phyloP scores from a whole-genome alignment of 2,113 vertebrate genomes.

The Naja naja region DNA sequence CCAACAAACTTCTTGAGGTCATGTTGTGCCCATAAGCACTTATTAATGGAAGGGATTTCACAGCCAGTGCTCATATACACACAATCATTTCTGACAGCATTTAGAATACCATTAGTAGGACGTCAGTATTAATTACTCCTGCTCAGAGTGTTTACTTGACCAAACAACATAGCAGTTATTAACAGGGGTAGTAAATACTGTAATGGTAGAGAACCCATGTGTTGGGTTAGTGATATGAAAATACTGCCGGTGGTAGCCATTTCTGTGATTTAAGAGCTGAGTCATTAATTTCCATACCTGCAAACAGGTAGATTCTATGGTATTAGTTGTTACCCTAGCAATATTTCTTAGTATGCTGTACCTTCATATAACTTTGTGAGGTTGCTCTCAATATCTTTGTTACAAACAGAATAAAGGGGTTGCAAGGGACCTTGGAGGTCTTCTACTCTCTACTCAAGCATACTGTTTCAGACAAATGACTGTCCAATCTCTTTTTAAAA shows the following conservation, averaged over 20 bases:
- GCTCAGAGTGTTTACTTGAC: constrained; percentile 10
- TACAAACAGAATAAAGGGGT: neutral
- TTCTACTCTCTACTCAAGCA: neutral
- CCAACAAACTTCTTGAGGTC: constrained; percentile 19
- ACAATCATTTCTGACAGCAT: constrained; percentile 26
- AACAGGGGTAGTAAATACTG: constrained; percentile 15
- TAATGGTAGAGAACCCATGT: neutral
- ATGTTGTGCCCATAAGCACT: constrained; percentile 22
- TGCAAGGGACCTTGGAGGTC: neutral
- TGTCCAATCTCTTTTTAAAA: neutral
- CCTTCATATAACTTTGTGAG: neutral
- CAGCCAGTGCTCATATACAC: constrained; percentile 10
- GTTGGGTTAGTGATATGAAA: neutral
- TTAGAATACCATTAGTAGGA: constrained; percentile 10
- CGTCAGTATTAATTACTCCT: constrained; percentile 27
- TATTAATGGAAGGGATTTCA: constrained; percentile 27
- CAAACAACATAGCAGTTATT: constrained; percentile 17
- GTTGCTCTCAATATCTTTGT: neutral
- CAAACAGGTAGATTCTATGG: neutral
- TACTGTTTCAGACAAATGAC: neutral
- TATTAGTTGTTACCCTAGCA: neutral
- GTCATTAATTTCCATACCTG: neutral
- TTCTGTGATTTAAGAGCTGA: neutral
- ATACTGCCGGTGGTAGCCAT: neutral
- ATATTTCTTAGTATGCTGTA: neutral